Conservation (phyloP, 1,140 invertebrate genomes). For the Cydia pomonella region DNA sequence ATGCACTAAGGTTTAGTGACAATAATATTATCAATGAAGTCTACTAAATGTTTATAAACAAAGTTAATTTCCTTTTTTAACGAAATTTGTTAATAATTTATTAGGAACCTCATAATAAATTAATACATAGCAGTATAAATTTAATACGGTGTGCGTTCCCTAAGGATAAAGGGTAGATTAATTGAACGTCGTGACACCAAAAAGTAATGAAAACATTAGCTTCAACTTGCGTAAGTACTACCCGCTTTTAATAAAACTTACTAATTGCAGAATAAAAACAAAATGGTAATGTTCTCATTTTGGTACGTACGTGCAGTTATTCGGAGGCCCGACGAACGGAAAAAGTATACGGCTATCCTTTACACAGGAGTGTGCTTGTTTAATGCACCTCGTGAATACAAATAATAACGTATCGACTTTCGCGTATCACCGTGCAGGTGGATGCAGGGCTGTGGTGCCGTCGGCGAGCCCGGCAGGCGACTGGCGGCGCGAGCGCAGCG, state of each 20-base stretch:
- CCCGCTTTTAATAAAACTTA: conserved; percentile 15
- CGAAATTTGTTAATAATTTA: background rate
- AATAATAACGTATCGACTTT: conserved; percentile 62
- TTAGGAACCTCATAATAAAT: background rate
- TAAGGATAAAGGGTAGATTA: background rate
- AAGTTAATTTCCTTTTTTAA: background rate
- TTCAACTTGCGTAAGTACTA: background rate
- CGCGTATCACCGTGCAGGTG: conserved; percentile 51
- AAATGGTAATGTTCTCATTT: background rate
- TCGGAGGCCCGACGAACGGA: conserved; percentile 35
- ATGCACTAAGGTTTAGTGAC: background rate
- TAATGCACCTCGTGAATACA: conserved; percentile 54
- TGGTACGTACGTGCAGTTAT: conserved; percentile 38
- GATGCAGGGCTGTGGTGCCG: conserved; percentile 53
- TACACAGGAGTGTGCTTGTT: conserved; percentile 48
- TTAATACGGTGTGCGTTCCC: background rate
- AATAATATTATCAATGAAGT: background rate
- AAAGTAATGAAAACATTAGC: background rate
- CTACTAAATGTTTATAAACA: background rate
- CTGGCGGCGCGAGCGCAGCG: conserved; percentile 46
- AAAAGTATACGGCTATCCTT: conserved; percentile 53
- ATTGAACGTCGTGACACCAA: background rate
- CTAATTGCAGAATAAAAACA: background rate
- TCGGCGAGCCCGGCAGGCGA: conserved; percentile 51
- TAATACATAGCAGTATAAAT: background rate